Conservation (phyloP, 2,113 vertebrate species). For the Andinoacara biseriatus region DNA sequence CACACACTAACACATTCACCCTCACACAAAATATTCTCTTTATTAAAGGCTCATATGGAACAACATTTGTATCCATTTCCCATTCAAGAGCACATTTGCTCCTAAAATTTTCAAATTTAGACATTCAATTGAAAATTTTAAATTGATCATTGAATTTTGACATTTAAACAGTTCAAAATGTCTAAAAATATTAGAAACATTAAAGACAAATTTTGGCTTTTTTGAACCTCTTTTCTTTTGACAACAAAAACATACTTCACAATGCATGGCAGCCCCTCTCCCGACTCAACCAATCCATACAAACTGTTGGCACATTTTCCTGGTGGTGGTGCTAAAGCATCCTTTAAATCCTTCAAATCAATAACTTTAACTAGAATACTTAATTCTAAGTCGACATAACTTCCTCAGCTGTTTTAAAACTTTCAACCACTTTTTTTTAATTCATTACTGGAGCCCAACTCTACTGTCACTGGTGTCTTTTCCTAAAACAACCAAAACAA, state of each 20-base stretch:
- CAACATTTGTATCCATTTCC: neutral
- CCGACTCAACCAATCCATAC: neutral
- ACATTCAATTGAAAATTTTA: neutral
- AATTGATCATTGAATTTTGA: neutral
- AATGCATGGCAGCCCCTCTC: no score
- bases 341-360: neutral
- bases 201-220: neutral
- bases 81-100: neutral
- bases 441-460: neutral
- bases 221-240: neutral
- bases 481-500: neutral
- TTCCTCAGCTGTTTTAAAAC: neutral
- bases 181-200: neutral
- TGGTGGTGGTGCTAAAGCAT: constrained; percentile 34
- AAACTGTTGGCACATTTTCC: neutral
- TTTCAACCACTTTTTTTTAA: neutral
- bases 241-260: no score
- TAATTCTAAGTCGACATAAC: neutral
- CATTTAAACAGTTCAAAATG: neutral
- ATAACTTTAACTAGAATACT: neutral
- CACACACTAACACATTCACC: neutral
- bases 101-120: neutral
- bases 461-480: neutral
- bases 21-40: neutral
- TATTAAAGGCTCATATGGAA: neutral